Evolutionary conservation across 1,140 invertebrate genomes (phyloP).

Genomic region (Pseudomyrmex gracilis): DNA sequence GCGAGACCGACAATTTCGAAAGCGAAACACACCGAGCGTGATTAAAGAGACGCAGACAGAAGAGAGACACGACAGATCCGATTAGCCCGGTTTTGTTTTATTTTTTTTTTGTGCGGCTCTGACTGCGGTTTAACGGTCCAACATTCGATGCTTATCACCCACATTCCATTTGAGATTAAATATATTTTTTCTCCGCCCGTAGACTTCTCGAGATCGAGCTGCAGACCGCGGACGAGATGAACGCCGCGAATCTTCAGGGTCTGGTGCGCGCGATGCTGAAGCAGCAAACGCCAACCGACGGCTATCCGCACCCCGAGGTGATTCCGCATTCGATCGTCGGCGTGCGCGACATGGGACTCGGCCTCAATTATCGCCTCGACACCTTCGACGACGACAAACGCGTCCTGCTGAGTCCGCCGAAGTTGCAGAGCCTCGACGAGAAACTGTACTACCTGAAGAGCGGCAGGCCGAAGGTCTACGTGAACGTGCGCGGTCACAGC

Average conservation of each 20-base stretch:
- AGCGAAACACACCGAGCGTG: conserved; percentile 22
- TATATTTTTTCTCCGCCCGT: neutral
- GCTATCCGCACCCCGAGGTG: conserved; percentile 77
- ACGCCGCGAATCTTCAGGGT: conserved; percentile 74
- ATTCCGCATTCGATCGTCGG: conserved; percentile 79
- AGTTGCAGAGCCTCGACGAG: conserved; percentile 70
- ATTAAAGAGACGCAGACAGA: conserved; percentile 1
- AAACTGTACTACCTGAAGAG: conserved; percentile 81
- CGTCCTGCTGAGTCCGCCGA: conserved; percentile 45
- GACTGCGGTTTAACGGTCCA: conserved; percentile 44
- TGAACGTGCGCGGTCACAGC: conserved; percentile 77
- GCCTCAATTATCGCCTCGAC: conserved; percentile 64
- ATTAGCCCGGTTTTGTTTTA: neutral
- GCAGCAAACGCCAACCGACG: conserved; percentile 54
- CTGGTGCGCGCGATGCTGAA: conserved; percentile 78
- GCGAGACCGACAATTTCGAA: conserved; percentile 34
- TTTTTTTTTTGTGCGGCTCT: conserved; percentile 1
- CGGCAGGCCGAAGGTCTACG: conserved; percentile 78
- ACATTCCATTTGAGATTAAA: conserved; percentile 7
- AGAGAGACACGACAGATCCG: neutral
- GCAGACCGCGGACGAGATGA: conserved; percentile 73
- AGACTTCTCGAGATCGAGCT: conserved; percentile 80
- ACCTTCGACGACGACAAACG: conserved; percentile 54
- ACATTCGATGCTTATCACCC: neutral
- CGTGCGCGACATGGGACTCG: conserved; percentile 75